Evolutionary conservation across 2,113 vertebrate species (phyloP).

Genomic region (Psephotus haematonotus): DNA sequence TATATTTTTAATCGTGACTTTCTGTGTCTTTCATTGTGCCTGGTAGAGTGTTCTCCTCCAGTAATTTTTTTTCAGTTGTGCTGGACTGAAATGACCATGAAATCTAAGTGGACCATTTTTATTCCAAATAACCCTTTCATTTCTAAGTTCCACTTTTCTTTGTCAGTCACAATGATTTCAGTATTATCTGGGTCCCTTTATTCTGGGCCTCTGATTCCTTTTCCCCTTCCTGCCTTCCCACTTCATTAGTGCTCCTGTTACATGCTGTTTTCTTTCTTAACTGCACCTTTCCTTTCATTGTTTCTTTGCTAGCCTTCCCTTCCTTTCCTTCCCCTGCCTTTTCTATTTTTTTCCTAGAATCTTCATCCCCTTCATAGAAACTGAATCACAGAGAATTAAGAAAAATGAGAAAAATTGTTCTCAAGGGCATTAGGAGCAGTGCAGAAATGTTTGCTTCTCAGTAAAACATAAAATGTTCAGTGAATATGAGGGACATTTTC

Average conservation of each 20-base stretch:
- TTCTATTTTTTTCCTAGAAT: background rate
- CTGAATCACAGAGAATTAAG: conserved; percentile 5
- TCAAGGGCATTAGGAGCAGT: background rate
- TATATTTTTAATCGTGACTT: background rate
- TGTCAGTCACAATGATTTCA: background rate
- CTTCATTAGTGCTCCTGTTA: background rate
- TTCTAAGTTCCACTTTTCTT: background rate
- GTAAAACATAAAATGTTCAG: background rate
- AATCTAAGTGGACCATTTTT: background rate
- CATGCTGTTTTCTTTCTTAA: background rate
- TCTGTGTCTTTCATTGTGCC: background rate
- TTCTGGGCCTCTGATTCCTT: background rate
- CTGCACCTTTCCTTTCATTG: background rate
- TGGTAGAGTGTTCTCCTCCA: background rate
- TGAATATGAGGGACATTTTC: conserved; percentile 1
- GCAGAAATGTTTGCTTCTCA: background rate
- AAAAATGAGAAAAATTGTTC: conserved; percentile 16
- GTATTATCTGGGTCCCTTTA: background rate
- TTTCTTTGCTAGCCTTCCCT: background rate
- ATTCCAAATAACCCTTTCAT: background rate
- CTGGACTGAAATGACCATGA: background rate
- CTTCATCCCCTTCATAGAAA: background rate
- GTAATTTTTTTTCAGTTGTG: background rate
- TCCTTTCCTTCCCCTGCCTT: background rate
- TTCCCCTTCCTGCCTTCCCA: background rate